Evolutionary conservation across 2,113 vertebrate genomes (phyloP), one percentile per base, ranked within the genome.

Genomic region (Myotis lucifugus): DNA sequence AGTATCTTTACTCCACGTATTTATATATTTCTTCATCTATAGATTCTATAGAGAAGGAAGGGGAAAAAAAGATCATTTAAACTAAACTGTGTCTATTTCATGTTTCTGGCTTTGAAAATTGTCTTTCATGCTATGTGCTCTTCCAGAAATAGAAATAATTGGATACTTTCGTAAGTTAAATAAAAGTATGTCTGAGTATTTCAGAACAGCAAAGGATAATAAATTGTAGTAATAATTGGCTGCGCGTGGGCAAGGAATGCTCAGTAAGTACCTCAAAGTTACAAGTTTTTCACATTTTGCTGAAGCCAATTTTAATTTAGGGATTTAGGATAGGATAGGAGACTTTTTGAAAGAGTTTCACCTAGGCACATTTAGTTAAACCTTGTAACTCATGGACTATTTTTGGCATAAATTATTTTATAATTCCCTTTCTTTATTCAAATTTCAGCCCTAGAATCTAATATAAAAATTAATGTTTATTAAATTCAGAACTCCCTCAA

Each of bases 91-190:
- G 10, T 72, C 86, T 94, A 40, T 88, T 96, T 94, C 87, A 93
- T 91, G 85, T 93, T 88, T 56, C 72, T 74, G n/a, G 64, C 84
- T 96, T 95, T 97, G 91, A 94, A 96, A 97, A 84, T 70, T 84
- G 46, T 61, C 88, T 95, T 94, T 94, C 37, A 66, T 91, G 64
- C 56, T 92, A 11, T 87, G 46, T 88, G 70, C 42, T 87, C 85
- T 91, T 95, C 64, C 66, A 94, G 56, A 96, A 95, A 95, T 85
- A 90, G 88, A 97, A 95, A 96, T 97, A 92, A 96, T 95, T 95
- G 85, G 88, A n/a, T 67, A 56, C 6, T 46, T 29, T 46, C 77
- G 6, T 79, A 89, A 90, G 79, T 91, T 91, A 64, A 93, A 95
- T 83, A 73, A 95, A 94, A 85, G 13, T 79, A 87, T 6, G 2